These are phyloP conservation scores for Aporophyla lueneburgensis DNA, from an alignment of 2,888 invertebrate genomes.

Conservation along the genomic window DNA sequence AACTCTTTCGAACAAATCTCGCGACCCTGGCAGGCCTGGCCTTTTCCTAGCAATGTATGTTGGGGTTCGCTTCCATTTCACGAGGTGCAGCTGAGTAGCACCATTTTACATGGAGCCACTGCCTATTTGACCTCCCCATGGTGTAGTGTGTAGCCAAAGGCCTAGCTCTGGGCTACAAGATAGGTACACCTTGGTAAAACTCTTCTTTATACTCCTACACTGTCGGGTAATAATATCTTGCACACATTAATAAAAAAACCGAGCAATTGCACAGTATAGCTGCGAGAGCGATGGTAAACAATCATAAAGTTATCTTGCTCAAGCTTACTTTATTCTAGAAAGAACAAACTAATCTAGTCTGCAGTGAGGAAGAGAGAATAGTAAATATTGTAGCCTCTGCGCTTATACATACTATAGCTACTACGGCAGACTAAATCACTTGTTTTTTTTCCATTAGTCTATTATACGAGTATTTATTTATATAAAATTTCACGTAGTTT, in stretches of 20 bases:
- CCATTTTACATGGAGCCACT: background rate
- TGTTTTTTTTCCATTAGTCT: too few species aligned
- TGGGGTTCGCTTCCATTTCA: background rate
- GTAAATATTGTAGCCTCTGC: slow-evolving; percentile 31
- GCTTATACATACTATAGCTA: too few species aligned
- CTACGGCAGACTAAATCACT: background rate
- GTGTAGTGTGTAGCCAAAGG: too few species aligned
- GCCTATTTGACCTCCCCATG: too few species aligned
- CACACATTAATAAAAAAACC: background rate
- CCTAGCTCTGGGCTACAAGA: too few species aligned
- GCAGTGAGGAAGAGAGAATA: slow-evolving; percentile 11
- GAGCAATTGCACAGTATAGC: background rate
- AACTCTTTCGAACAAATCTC: too few species aligned
- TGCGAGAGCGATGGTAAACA: slow-evolving; percentile 22
- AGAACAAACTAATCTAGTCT: slow-evolving; percentile 26
- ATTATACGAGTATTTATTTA: too few species aligned
- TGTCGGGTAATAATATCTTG: background rate
- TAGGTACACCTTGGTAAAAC: background rate
- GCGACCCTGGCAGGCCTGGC: too few species aligned
- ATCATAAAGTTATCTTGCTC: slow-evolving; percentile 22
- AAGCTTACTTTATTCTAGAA: slow-evolving; percentile 22
- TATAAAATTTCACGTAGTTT: too few species aligned
- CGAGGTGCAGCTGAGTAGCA: background rate
- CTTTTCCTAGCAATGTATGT: background rate
- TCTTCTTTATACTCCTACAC: too few species aligned